Conservation (phyloP, 2,888 invertebrate species). For the Tetramorium bicarinatum region DNA sequence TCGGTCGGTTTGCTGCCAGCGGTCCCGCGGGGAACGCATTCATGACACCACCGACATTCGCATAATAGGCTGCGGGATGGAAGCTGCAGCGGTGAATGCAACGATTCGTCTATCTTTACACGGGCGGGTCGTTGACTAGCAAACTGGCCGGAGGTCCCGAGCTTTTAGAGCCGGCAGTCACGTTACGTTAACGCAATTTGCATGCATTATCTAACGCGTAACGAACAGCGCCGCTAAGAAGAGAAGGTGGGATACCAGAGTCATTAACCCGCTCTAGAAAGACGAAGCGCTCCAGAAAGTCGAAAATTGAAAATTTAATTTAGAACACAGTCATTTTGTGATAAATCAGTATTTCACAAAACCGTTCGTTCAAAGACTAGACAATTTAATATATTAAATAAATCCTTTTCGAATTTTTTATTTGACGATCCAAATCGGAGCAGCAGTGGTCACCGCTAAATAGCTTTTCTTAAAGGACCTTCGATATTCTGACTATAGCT, state of each 20-base stretch:
- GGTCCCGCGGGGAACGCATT: conserved; percentile 14
- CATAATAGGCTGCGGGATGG: conserved; percentile 45
- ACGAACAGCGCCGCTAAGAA: conserved; percentile 63
- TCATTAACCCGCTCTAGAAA: conserved; percentile 65
- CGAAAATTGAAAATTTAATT: too few relatives aligned
- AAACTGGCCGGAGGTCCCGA: conserved; percentile 62
- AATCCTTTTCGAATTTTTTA: too few relatives aligned
- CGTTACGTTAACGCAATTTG: conserved; percentile 80
- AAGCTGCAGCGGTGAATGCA: conserved; percentile 36
- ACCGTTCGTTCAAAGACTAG: too few relatives aligned
- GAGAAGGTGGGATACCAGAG: conserved; percentile 55
- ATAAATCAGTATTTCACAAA: too few relatives aligned
- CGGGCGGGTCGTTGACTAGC: conserved; percentile 74
- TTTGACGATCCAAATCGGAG: too few relatives aligned
- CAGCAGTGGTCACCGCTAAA: too few relatives aligned
- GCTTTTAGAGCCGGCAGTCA: conserved; percentile 74
- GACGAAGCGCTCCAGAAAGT: background rate
- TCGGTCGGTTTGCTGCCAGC: conserved; percentile 34
- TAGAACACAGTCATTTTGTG: too few relatives aligned
- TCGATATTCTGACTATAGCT: too few relatives aligned
- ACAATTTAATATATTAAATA: too few relatives aligned
- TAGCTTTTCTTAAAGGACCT: too few relatives aligned
- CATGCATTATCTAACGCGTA: conserved; percentile 80
- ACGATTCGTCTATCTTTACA: conserved; percentile 76
- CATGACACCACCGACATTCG: conserved; percentile 29